Base-by-base conservation (phyloP, 1,140 invertebrate genomes). In the Mizuhopecten yessoensis region DNA sequence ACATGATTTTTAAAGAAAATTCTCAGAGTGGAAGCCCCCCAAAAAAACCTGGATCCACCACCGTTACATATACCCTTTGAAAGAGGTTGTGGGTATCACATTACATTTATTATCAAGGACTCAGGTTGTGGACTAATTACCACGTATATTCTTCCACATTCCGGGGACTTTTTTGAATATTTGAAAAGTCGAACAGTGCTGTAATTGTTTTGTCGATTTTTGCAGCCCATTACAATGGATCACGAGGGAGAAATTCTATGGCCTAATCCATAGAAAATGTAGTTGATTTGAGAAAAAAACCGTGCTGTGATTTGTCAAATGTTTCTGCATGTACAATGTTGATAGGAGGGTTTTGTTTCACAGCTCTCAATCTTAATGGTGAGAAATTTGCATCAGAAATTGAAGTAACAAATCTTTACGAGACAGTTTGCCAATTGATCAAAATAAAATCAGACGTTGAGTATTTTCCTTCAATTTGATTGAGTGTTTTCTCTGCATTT, bases 221-320 rank as follows among this genome's bases (percentile, higher is more conserved):
- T 75, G 57, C 57, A 75, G 29, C 57, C n/a, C 23, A 75, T 29
- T 75, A 17, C 57, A 75, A 75, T 75, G 23, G 23, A 75, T 75
- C n/a, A 29, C 57, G 29, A 7, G 57, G 57, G 57, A 17, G 5
- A 75, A 75, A 13, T 75, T n/a, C 57, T n/a, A 75, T 29, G n/a
- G 57, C n/a, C 23, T 75, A 75, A 75, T 75, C 29, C 57, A 75
- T 75, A 75, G 23, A 75, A n/a, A 75, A 75, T 75, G 57, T n/a
- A n/a, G 11, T 75, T 75, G 57, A 75, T 75, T 75, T 75, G 57
- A 75, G 36, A 39, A 39, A 75, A 75, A 75, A 75, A 75, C 57
- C 1, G 20, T 75, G 57, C 57, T 29, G 57, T 75, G 57, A 75
- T 75, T 75, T 75, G 57, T 75, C 57, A 75, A 75, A 75, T 9